Conservation (phyloP, 2,797 vertebrate genomes). For the Aotus griseimembra region DNA sequence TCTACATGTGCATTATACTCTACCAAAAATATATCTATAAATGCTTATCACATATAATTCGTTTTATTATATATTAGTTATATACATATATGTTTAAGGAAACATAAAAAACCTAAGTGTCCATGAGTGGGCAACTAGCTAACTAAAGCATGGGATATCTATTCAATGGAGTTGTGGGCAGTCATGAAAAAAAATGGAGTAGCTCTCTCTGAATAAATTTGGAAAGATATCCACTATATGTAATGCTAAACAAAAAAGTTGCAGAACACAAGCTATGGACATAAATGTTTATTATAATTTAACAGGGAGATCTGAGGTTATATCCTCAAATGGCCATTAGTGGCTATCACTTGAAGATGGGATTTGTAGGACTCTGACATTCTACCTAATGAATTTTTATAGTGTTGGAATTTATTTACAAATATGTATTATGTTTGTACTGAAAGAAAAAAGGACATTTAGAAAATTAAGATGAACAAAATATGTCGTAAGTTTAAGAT, state of each 20-base stretch:
- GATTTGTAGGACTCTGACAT: not conserved
- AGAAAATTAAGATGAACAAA: conserved; percentile 42
- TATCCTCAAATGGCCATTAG: conserved; percentile 4
- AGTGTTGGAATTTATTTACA: conserved; percentile 2
- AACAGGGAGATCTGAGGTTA: not conserved
- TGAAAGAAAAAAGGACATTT: not conserved
- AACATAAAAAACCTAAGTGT: not conserved
- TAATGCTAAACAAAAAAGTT: not conserved
- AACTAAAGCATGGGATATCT: not conserved
- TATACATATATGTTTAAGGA: not conserved
- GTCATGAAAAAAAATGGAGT: not conserved
- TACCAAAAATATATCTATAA: not conserved
- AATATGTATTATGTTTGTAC: not conserved
- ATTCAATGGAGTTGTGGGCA: not conserved
- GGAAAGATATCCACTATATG: not conserved
- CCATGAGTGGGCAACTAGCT: not conserved
- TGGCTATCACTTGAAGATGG: not conserved
- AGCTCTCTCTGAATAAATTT: not conserved
- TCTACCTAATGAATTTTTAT: not conserved
- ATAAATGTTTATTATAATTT: conserved; percentile 6
- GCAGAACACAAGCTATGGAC: not conserved
- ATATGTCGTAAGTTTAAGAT: not conserved
- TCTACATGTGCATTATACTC: not conserved
- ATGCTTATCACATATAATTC: not conserved
- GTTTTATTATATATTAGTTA: not conserved